Evolutionary conservation across 2,113 vertebrate genomes (phyloP), one percentile per base, ranked within the genome.

Genomic region (Hippocampus zosterae): DNA sequence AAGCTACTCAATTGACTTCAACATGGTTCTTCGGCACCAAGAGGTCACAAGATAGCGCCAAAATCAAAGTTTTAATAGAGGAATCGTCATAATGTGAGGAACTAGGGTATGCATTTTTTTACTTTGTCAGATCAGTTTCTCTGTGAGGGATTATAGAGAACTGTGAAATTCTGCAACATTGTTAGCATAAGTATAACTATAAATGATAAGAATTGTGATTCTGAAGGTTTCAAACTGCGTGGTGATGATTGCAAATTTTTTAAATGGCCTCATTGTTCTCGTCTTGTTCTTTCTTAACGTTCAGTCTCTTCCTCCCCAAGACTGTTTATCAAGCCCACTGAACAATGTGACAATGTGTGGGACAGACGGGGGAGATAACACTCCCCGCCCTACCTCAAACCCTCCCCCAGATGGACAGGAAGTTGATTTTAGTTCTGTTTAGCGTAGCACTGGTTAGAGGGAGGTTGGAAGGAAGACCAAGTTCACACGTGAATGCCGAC

Each of bases 271-370:
- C 44, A 50, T 67, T 67, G 65, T 70, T 25, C 25, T 67, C 67
- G 27, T 73, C 8, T 69, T 65, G 19, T 70, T 62, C 52, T 77
- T 81, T 69, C 79, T 71, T 55, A 29, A 70, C 62, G 53, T 25
- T 19, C 41, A 67, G 52, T 61, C 67, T 69, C 0, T 76, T 80
- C 67, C 73, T 69, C 70, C 68, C 44, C 23, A 42, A 73, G 23
- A 21, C 72, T 71, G 62, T 82, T 89, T 89, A 79, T 81, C 84
- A 84, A 59, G 69, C 76, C 15, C 18, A 6, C 37, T 65, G 52
- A 68, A 87, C 83, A 76, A 87, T 48, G 76, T 42, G 81, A 89
- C 90, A 90, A 91, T 91, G 85, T 84, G 84, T 80, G 67, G 66
- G 66, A 67, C 60, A 60, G 12, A n/a, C 15, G 50, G 72, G 11